Evolutionary conservation across 37 sponge, comb jelly and placozoan species (phyloP), one percentile per base, ranked within the genome.

Genomic region (Aphrocallistes beatrix): DNA sequence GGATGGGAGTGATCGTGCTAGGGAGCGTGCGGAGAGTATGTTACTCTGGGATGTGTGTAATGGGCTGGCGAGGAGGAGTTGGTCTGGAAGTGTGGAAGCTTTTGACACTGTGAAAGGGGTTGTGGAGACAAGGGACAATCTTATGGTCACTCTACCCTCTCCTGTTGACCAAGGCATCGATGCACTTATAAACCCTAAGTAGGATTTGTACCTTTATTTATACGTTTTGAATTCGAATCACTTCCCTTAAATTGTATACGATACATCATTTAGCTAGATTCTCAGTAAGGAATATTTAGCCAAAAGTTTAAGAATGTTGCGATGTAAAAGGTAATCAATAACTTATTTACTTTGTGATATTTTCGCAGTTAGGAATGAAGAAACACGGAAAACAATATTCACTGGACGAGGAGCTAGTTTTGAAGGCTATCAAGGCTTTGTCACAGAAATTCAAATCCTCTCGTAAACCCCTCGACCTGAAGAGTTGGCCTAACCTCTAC

Each of bases 11-110:
- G 89, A 93, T 85, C 34, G 1, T 6, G 94, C 96, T 38, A 92
- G 86, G 21, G 91, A 93, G 39, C 82, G 60, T 37, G 94, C 90
- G 0, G 85, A 86, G 37, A 83, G 86, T 39, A 95, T 98, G 93
- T 88, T 98, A 13, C 75, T 86, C 38, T 98, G 99, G 99, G 99
- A 98, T 83, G 99, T 98, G 0, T 50, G 90, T 51, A 95, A 98
- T 90, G 99, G 99, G 37, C 94, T 95, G 34, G 85, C 86, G 40
- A 86, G 99, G 38, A 85, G 99, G 25, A 91, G 92, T 36, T 98
- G 99, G 99, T 89, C 90, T 39, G 99, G 99, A 0, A 6, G 28
- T 13, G 3, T 3, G n/a, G 75, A 60, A 13, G 75, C 75, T 25
- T 60, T 32, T 13, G 75, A 60, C n/a, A 60, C 75, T 13, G n/a